Evolutionary conservation across 30 jellyfish, hydroid and myxozoan species (phyloP).

Genomic region (Cassiopea xamachana): DNA sequence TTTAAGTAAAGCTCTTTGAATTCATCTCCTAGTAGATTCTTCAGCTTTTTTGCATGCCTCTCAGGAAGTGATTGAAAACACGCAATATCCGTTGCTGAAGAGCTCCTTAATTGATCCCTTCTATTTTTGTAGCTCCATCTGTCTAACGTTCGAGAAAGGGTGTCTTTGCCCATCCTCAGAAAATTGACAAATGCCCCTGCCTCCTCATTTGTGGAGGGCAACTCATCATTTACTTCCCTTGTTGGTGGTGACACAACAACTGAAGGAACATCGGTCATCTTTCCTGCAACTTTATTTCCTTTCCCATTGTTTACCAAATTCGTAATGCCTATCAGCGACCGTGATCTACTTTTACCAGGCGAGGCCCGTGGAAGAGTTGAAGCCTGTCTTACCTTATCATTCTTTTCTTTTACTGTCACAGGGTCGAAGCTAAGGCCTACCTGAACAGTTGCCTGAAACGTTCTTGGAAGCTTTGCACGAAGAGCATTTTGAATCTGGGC

Average conservation of each 20-base stretch:
- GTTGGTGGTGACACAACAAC: constrained; percentile 56
- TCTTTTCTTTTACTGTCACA: constrained; percentile 55
- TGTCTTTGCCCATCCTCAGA: constrained; percentile 21
- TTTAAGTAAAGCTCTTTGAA: constrained; percentile 29
- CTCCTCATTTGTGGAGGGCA: background rate
- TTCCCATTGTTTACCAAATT: background rate
- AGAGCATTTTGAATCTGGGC: constrained; percentile 63
- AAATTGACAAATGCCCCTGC: background rate
- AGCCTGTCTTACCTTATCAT: constrained; percentile 40
- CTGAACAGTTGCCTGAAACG: constrained; percentile 70
- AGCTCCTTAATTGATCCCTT: background rate
- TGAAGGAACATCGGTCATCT: constrained; percentile 18
- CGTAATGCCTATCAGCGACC: constrained; percentile 26
- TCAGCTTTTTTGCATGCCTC: constrained; percentile 28
- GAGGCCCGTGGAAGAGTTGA: constrained; percentile 20
- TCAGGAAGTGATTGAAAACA: constrained; percentile 8
- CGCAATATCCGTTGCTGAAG: constrained; percentile 16
- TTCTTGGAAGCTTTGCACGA: constrained; percentile 69
- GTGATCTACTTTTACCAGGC: constrained; percentile 41
- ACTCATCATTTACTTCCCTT: background rate
- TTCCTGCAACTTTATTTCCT: too few species aligned
- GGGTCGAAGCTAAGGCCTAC: constrained; percentile 85
- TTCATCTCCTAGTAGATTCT: constrained; percentile 59
- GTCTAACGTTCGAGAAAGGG: constrained; percentile 26
- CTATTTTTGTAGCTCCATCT: background rate